phyloP scores from a whole-genome alignment of 1,140 invertebrate genomes.

The Venustaconcha ellipsiformis region DNA sequence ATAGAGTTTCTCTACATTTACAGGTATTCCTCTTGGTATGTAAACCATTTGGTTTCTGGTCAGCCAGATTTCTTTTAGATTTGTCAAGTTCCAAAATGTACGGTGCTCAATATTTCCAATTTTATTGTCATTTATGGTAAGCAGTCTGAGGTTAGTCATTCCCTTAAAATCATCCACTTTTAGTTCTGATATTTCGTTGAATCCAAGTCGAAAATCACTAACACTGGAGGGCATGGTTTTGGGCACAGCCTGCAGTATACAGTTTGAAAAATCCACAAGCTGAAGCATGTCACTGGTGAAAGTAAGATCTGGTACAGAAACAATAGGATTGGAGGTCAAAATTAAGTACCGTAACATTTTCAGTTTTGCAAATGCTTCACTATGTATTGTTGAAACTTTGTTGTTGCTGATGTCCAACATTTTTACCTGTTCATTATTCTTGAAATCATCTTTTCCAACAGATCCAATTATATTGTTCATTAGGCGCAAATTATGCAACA shows the following conservation, averaged over 20 bases:
- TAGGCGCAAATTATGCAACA: constrained; percentile 79
- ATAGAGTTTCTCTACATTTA: constrained; percentile 46
- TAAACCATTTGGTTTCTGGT: constrained; percentile 66
- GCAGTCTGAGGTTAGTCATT: constrained; percentile 83
- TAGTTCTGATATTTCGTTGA: constrained; percentile 82
- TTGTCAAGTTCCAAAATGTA: constrained; percentile 84
- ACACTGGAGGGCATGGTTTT: constrained; percentile 87
- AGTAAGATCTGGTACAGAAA: constrained; percentile 80
- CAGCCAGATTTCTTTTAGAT: constrained; percentile 78
- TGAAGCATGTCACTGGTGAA: constrained; percentile 69
- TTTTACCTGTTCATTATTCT: constrained; percentile 69
- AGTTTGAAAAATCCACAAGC: constrained; percentile 85
- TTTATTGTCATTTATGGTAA: constrained; percentile 85
- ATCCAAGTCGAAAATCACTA: constrained; percentile 80
- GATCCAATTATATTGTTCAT: constrained; percentile 79
- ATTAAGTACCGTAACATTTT: constrained; percentile 85
- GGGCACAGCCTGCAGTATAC: constrained; percentile 83
- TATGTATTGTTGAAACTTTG: constrained; percentile 74
- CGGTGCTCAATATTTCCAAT: constrained; percentile 86
- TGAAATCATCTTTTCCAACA: constrained; percentile 80
- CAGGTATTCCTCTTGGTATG: constrained; percentile 78
- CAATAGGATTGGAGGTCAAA: constrained; percentile 82
- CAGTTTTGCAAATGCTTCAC: constrained; percentile 77
- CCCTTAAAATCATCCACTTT: constrained; percentile 88
- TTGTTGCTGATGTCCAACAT: constrained; percentile 77